Conservation (phyloP, 2,797 vertebrate genomes). For the Vespertilio murinus region DNA sequence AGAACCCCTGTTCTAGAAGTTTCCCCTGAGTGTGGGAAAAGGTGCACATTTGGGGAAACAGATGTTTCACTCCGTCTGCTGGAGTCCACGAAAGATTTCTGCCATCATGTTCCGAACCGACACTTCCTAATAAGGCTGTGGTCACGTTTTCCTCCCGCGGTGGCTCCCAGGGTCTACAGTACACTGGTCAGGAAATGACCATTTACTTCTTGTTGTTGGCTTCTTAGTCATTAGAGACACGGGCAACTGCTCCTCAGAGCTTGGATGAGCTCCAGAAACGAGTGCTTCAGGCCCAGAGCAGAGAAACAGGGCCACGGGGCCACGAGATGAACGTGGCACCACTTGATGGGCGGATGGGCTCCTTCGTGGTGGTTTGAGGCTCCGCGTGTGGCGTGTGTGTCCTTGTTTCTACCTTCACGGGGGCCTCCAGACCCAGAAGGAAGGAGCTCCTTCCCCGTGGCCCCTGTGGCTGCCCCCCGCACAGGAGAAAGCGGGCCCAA, state of each 20-base stretch:
- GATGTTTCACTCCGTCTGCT: neutral
- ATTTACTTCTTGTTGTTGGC: neutral
- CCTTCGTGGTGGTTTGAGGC: fast-evolving
- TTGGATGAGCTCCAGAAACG: neutral
- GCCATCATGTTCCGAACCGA: neutral
- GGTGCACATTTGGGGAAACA: neutral
- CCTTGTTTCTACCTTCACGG: neutral
- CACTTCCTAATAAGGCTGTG: neutral
- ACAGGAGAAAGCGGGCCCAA: neutral
- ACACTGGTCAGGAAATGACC: neutral
- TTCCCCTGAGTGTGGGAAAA: neutral
- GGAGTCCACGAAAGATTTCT: neutral
- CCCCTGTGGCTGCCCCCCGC: neutral
- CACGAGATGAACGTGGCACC: neutral
- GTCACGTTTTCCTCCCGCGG: neutral
- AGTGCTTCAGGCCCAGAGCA: neutral
- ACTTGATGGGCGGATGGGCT: fast-evolving
- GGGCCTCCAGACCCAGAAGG: neutral
- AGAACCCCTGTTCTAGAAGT: neutral
- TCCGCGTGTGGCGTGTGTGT: fast-evolving
- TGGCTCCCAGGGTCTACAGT: neutral
- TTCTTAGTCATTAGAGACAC: neutral
- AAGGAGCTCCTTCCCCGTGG: neutral
- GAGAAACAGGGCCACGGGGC: neutral
- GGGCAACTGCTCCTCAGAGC: neutral